Percentiles rank a stretch among this genome's conserved stretches.
phyloP scores from a whole-genome alignment of 2,888 invertebrate species.

The Sussaba pulchella region DNA sequence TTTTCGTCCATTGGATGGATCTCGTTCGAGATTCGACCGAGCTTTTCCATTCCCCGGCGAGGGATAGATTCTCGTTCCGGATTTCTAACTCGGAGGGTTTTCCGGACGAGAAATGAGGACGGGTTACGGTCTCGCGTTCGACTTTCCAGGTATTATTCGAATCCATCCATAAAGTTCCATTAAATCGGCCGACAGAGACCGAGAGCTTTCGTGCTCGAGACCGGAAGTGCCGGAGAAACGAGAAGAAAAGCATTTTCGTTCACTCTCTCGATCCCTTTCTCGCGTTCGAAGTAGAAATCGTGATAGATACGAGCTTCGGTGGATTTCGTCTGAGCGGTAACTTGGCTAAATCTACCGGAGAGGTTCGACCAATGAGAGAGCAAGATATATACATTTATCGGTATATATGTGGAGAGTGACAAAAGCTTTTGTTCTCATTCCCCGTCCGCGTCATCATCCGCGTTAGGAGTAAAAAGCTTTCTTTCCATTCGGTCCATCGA shows the following conservation, averaged over 20 bases:
- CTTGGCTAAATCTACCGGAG: not conserved
- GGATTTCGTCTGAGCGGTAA: slow-evolving; percentile 36
- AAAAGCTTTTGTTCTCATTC: slow-evolving; percentile 21
- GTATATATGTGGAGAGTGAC: not conserved
- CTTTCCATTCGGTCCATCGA: slow-evolving; percentile 12
- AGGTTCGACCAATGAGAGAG: slow-evolving; percentile 6
- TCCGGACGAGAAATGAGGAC: slow-evolving; percentile 6
- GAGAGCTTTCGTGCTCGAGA: slow-evolving; percentile 19
- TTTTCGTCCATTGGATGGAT: not conserved
- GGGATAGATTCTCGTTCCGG: not conserved
- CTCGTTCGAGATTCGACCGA: slow-evolving; percentile 25
- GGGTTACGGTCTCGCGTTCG: not conserved
- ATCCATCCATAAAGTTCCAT: slow-evolving; percentile 58
- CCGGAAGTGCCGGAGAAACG: slow-evolving; percentile 25
- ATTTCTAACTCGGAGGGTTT: too few relatives aligned
- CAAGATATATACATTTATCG: not conserved
- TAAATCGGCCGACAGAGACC: slow-evolving; percentile 9
- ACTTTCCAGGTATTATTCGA: slow-evolving; percentile 19
- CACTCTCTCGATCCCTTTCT: not conserved
- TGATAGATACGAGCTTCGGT: slow-evolving; percentile 38
- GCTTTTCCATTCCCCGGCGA: not conserved
- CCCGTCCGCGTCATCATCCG: not conserved
- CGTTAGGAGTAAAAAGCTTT: not conserved
- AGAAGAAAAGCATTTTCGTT: slow-evolving; percentile 7
- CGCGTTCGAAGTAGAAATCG: slow-evolving; percentile 23